phyloP scores from a whole-genome alignment of 2,797 vertebrate genomes.

The Dendrocincla fuliginosa region DNA sequence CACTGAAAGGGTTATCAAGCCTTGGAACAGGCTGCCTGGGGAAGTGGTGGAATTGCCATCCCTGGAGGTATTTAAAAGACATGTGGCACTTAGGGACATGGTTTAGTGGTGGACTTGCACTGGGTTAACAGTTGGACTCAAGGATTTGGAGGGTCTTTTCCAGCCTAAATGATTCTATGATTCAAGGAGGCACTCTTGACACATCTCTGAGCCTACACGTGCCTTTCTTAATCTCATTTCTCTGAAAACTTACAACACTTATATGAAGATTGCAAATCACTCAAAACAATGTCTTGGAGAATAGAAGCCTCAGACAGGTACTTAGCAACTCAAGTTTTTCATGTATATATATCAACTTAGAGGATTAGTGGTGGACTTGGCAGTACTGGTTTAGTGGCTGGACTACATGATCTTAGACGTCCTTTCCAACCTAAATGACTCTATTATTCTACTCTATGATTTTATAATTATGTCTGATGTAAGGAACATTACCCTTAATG shows the following conservation, averaged over 20 bases:
- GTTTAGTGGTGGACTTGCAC: not conserved
- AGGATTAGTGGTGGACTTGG: not conserved
- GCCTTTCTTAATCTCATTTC: not conserved
- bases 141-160: not conserved
- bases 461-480: not conserved
- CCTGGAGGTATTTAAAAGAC: not conserved
- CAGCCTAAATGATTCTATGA: not conserved
- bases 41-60: not conserved
- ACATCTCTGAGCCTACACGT: not conserved
- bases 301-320: not conserved
- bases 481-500: not conserved
- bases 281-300: not conserved
- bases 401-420: accelerated
- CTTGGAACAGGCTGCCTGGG: not conserved
- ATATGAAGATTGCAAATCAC: not conserved
- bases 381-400: not conserved
- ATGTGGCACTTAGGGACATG: not conserved
- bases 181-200: not conserved
- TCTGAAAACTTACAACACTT: not conserved
- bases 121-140: not conserved
- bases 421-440: not conserved
- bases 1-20: not conserved
- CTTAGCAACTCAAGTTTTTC: not conserved
- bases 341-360: not conserved
- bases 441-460: not conserved